Evolutionary conservation across 1,140 invertebrate genomes (phyloP).

Genomic region (Andricus grossulariae): DNA sequence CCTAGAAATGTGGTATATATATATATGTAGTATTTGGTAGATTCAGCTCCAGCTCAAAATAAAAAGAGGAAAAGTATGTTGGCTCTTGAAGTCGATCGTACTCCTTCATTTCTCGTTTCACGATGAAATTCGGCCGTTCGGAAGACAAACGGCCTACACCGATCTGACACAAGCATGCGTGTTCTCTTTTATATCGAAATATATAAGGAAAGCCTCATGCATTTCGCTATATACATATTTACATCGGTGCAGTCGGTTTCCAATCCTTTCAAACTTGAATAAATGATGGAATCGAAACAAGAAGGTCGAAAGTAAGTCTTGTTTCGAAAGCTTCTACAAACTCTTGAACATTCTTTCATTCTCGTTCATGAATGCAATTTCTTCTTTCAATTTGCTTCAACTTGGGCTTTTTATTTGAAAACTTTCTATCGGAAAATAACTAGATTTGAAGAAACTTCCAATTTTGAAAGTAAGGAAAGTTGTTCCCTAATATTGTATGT

Average conservation of each 20-base stretch:
- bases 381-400: conserved; percentile 10
- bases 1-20: too few species aligned
- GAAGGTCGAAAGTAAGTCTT: neutral
- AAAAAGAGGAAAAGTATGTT: too few species aligned
- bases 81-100: too few species aligned
- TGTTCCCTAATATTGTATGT: too few species aligned
- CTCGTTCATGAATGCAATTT: neutral
- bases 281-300: conserved; percentile 7
- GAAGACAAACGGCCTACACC: conserved; percentile 7
- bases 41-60: too few species aligned
- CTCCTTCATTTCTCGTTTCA: conserved; percentile 7
- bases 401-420: too few species aligned
- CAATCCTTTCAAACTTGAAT: conserved; percentile 23
- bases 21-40: too few species aligned
- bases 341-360: neutral
- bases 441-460: too few species aligned
- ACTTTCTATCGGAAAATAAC: too few species aligned
- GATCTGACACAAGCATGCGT: neutral
- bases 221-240: conserved; percentile 3
- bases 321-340: neutral
- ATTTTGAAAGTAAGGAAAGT: too few species aligned
- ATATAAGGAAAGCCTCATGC: neutral
- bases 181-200: conserved; percentile 8
- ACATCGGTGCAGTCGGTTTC: conserved; percentile 4
- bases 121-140: neutral